Conservation (phyloP, 2,888 invertebrate genomes). For the Gerosis bhagava region DNA sequence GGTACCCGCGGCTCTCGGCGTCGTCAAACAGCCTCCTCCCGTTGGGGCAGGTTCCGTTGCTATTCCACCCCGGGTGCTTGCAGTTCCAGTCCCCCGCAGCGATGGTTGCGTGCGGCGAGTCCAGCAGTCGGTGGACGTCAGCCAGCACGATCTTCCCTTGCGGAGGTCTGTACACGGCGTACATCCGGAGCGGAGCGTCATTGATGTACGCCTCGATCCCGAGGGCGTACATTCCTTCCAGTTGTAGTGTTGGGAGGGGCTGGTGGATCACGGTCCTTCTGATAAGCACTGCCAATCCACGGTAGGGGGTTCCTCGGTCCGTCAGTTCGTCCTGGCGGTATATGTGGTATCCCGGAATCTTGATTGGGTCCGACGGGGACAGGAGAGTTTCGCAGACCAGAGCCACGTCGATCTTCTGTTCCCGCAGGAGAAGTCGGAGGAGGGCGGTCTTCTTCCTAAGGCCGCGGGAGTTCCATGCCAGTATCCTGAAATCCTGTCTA, state of each 20-base stretch:
- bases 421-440: slow-evolving; percentile 12
- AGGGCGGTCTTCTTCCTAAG: slow-evolving; percentile 4
- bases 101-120: slow-evolving; percentile 1
- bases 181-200: slow-evolving; percentile 1
- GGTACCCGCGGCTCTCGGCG: slow-evolving; percentile 17
- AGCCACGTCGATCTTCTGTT: slow-evolving; percentile 12
- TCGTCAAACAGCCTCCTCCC: slow-evolving; percentile 17
- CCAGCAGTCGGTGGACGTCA: slow-evolving; percentile 2
- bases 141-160: neutral
- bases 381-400: too few species aligned
- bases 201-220: slow-evolving; percentile 12
- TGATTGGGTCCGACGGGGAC: neutral
- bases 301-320: neutral
- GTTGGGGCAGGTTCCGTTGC: neutral
- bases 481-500: neutral
- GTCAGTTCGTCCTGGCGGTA: slow-evolving; percentile 13
- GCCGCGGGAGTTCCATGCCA: slow-evolving; percentile 14
- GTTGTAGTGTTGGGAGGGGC: neutral
- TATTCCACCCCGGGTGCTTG: slow-evolving; percentile 31
- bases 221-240: slow-evolving; percentile 9
- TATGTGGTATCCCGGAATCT: slow-evolving; percentile 2
- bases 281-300: slow-evolving; percentile 23
- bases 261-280: slow-evolving; percentile 23
- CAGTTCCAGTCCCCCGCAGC: slow-evolving; percentile 24
- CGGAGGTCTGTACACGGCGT: slow-evolving; percentile 26